Base-by-base conservation (phyloP, 2,797 vertebrate genomes). In the Strix occidentalis region DNA sequence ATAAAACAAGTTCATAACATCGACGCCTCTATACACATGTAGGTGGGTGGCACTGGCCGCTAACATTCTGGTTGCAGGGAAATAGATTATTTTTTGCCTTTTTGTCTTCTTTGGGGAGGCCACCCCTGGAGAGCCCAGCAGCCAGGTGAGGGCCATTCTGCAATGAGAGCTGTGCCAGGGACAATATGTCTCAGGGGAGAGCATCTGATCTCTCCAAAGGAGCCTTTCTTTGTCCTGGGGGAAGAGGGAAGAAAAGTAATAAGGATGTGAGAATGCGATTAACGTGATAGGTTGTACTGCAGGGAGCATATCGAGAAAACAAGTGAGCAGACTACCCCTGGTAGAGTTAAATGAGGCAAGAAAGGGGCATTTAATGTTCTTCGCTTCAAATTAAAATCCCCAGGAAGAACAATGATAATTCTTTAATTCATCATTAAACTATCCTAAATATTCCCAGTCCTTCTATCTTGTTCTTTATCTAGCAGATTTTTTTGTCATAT, bases 351-450 rank as follows among this genome's bases (percentile, higher is more conserved):
- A 93, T 74, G 91, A 96, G 56, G 84, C 91, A 83, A 64, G 76
- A 85, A 94, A 86, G 88, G 86, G 79, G 71, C 90, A 50, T 46
- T 79, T 65, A 72, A 83, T 86, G 80, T 65, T 80, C 89, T 79
- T 51, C 2, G 0, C 16, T 91, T 92, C 83, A 77, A 91, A 93
- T 92, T 93, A 85, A 92, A 94, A 92, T 66, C 93, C 93, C 72
- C 37, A 6, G 86, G 83, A 89, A 91, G 87, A 91, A 28, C 82
- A 33, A 57, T 21, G 18, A 56, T 70, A 72, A 85, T 93, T 87
- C 68, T 83, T 95, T 82, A 69, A 95, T 87, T 91, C 51, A n/a
- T 76, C 85, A 5, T 84, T 91, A 93, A 93, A 66, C 13, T 24
- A 45, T 10, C 54, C 56, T 57, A 76, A 91, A 87, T 89, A 91